Percentiles rank a stretch among this genome's conserved stretches.
These are phyloP conservation scores for Nicator chloris DNA, from an alignment of 2,113 vertebrate genomes.

Conservation along the genomic window DNA sequence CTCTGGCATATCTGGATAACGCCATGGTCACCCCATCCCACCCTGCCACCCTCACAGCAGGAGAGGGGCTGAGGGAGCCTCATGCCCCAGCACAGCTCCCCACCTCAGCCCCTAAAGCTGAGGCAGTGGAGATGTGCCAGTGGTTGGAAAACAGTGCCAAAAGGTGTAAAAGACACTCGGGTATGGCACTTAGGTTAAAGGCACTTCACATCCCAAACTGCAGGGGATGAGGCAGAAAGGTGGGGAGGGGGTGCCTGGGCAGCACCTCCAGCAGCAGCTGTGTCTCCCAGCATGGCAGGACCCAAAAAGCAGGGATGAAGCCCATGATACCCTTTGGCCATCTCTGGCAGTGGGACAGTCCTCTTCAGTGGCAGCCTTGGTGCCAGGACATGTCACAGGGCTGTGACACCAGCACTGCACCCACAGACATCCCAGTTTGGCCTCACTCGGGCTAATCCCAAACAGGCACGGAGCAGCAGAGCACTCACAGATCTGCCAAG, in stretches of 20 bases:
- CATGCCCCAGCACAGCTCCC: not conserved
- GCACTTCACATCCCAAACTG: not conserved
- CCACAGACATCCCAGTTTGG: too few species aligned
- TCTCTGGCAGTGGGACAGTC: not conserved
- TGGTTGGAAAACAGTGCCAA: not conserved
- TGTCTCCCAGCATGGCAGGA: fast-evolving
- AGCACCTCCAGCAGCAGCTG: not conserved
- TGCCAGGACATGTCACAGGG: not conserved
- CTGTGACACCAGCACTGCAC: not conserved
- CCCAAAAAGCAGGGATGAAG: not conserved
- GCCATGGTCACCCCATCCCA: not conserved
- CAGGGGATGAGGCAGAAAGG: not conserved
- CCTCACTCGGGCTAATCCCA: fast-evolving
- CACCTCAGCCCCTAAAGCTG: not conserved
- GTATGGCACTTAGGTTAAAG: not conserved
- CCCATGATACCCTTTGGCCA: not conserved
- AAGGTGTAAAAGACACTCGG: not conserved
- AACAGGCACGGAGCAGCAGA: fast-evolving
- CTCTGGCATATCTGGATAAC: not conserved
- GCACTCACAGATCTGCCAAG: not conserved
- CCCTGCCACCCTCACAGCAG: not conserved
- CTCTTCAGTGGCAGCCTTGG: fast-evolving
- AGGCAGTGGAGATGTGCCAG: not conserved
- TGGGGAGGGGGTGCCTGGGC: not conserved
- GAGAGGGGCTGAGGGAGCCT: not conserved